A percentile compares a stretch with the other conserved stretches of the same genome.
These are phyloP conservation scores for Rotaria sp. DNA, from an alignment of 2,888 invertebrate species.

Conservation along the genomic window DNA sequence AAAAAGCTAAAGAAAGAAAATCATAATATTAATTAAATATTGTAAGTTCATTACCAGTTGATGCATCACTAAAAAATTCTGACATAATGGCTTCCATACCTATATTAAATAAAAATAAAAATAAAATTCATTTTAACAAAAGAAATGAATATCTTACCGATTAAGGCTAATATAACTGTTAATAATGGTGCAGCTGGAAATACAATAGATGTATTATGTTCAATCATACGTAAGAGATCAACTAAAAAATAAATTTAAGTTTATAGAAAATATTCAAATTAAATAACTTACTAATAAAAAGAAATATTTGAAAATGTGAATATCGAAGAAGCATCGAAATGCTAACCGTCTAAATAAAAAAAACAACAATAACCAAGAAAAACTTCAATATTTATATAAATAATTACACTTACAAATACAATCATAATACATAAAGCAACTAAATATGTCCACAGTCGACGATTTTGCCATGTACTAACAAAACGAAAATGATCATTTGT, in stretches of 20 bases:
- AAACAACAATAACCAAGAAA: slow-evolving; percentile 41
- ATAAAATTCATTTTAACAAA: not conserved
- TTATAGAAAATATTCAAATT: not conserved
- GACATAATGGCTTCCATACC: slow-evolving; percentile 99
- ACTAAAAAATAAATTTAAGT: slow-evolving; percentile 61
- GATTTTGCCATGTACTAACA: slow-evolving; percentile 90
- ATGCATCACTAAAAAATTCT: slow-evolving; percentile 97
- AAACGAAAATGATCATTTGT: slow-evolving; percentile 97
- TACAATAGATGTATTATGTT: slow-evolving; percentile 83
- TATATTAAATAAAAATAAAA: not conserved
- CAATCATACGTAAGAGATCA: slow-evolving; percentile 92
- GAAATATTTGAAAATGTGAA: slow-evolving; percentile 98
- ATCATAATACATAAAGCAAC: slow-evolving; percentile 95
- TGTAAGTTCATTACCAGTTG: slow-evolving; percentile 60
- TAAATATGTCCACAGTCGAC: slow-evolving; percentile 70
- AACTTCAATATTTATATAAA: not conserved
- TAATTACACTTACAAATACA: slow-evolving; percentile 76
- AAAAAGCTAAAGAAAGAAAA: slow-evolving; percentile 66
- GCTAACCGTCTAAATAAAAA: slow-evolving; percentile 82
- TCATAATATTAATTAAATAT: too few species aligned
- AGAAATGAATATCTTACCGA: slow-evolving; percentile 53
- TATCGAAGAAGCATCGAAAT: slow-evolving; percentile 94
- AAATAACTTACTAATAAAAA: slow-evolving; percentile 81
- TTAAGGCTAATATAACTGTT: slow-evolving; percentile 91
- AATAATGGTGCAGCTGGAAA: slow-evolving; percentile 92